These are phyloP conservation scores for Oophaga pumilio DNA, from an alignment of 2,113 vertebrate genomes.

Conservation along the genomic window DNA sequence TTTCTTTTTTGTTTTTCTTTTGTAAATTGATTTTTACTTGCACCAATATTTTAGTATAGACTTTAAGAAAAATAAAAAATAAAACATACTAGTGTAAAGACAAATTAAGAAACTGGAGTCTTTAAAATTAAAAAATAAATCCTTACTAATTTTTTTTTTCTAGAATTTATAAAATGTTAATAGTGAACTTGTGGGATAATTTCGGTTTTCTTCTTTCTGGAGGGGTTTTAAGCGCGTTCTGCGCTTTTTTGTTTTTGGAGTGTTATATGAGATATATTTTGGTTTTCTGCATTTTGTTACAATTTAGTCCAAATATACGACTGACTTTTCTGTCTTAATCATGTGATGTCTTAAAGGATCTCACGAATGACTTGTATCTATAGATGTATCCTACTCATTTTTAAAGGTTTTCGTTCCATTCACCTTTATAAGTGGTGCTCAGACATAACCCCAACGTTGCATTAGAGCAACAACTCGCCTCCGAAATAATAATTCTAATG, in stretches of 20 bases:
- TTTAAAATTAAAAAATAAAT: slow-evolving; percentile 59
- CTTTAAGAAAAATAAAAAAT: slow-evolving; percentile 50
- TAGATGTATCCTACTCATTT: neutral
- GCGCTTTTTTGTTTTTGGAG: slow-evolving; percentile 9
- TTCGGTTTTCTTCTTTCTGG: slow-evolving; percentile 13
- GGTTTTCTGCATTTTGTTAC: slow-evolving; percentile 22
- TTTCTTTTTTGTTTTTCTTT: slow-evolving; percentile 67
- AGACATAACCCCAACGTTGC: neutral
- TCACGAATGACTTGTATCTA: neutral
- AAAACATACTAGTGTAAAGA: slow-evolving; percentile 26
- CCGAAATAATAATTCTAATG: neutral
- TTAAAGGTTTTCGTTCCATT: neutral
- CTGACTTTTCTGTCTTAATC: neutral
- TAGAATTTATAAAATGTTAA: slow-evolving; percentile 40
- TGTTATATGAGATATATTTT: slow-evolving; percentile 31
- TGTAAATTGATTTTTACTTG: slow-evolving; percentile 64
- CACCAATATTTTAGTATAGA: slow-evolving; percentile 31
- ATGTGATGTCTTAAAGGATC: slow-evolving; percentile 4
- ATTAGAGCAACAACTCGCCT: neutral
- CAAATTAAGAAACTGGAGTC: slow-evolving; percentile 64
- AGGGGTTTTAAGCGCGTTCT: neutral
- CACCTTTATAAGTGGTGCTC: neutral
- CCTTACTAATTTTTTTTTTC: slow-evolving; percentile 68
- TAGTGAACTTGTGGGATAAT: slow-evolving; percentile 30
- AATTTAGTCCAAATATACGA: neutral